Base-by-base conservation (phyloP, 2,888 invertebrate genomes). In the Sphaeridia pumilis region DNA sequence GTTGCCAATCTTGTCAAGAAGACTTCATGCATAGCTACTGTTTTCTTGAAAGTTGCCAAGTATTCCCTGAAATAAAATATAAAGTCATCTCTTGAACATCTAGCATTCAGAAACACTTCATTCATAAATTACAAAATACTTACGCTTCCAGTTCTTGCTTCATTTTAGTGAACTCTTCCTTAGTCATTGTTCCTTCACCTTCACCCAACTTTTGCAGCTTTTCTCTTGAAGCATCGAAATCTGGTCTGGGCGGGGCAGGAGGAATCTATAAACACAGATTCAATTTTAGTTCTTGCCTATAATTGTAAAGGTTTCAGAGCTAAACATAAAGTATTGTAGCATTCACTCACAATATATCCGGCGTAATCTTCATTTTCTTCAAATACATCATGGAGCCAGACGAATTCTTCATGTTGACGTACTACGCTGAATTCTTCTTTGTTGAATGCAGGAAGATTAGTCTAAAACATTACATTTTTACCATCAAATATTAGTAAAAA, bases 21-120 rank as follows among this genome's bases (percentile, higher is more conserved):
- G 54, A 97, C 94, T 73, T 99, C 98, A 70, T 99, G 98, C 97
- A 98, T 98, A 0, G 98, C 98, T 26, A 99, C 98, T 0, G 98
- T 99, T 76, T 99, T 98, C 76, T 98, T 98, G 73, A 98, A 98
- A 1, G 95, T 97, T 0, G 98, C 98, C 66, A 99, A 75, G 71
- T 98, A 98, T 75, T 98, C 98, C 24, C 93, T 95, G 72, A n/a
- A n/a, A n/a, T n/a, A n/a, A n/a, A n/a, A n/a, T n/a, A n/a, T n/a
- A n/a, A n/a, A n/a, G n/a, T n/a, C n/a, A n/a, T n/a, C n/a, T n/a
- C n/a, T n/a, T n/a, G n/a, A n/a, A n/a, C n/a, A n/a, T n/a, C n/a
- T n/a, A n/a, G n/a, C n/a, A n/a, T n/a, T n/a, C n/a, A n/a, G n/a
- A n/a, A n/a, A 20, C n/a, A 12, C 17, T 41, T 41, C 17, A 12